Conservation (phyloP, 2,797 vertebrate genomes). For the Odontamblyopus lacepedii region DNA sequence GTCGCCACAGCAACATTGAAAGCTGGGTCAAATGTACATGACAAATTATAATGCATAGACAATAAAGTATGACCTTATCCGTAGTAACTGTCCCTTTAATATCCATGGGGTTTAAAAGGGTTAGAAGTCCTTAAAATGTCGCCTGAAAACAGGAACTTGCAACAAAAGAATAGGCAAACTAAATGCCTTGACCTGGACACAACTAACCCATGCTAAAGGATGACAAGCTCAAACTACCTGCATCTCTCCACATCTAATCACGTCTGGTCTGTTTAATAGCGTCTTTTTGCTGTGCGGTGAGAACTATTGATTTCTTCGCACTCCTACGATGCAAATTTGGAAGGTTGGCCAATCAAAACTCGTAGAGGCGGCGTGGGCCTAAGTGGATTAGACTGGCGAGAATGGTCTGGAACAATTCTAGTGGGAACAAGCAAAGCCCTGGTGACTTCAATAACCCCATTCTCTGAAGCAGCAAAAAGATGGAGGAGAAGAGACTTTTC, state of each 20-base stretch:
- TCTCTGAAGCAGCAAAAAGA: slow-evolving; percentile 67
- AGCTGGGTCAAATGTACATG: too few species aligned
- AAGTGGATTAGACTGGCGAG: slow-evolving; percentile 68
- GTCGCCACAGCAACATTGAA: too few species aligned
- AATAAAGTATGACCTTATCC: too few species aligned
- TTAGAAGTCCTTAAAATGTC: background rate
- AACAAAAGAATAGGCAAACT: background rate
- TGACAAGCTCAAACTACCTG: background rate
- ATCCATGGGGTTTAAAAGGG: too few species aligned
- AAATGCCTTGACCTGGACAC: background rate
- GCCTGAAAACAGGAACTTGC: background rate
- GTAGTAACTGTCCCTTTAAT: too few species aligned
- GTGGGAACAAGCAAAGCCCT: slow-evolving; percentile 59
- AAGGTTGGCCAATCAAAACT: slow-evolving; percentile 58
- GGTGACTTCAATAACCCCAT: slow-evolving; percentile 64
- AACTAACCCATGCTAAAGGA: background rate
- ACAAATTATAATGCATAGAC: too few species aligned
- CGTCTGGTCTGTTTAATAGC: slow-evolving; percentile 31
- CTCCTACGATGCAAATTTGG: slow-evolving; percentile 48
- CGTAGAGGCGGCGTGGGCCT: slow-evolving; percentile 50
- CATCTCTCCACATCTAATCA: slow-evolving; percentile 25
- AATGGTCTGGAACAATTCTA: slow-evolving; percentile 38
- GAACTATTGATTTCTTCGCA: slow-evolving; percentile 57
- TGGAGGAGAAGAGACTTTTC: slow-evolving; percentile 53
- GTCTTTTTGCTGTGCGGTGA: slow-evolving; percentile 36